phyloP scores from a whole-genome alignment of 2,888 invertebrate genomes.

The Heteromyza rotundicornis region DNA sequence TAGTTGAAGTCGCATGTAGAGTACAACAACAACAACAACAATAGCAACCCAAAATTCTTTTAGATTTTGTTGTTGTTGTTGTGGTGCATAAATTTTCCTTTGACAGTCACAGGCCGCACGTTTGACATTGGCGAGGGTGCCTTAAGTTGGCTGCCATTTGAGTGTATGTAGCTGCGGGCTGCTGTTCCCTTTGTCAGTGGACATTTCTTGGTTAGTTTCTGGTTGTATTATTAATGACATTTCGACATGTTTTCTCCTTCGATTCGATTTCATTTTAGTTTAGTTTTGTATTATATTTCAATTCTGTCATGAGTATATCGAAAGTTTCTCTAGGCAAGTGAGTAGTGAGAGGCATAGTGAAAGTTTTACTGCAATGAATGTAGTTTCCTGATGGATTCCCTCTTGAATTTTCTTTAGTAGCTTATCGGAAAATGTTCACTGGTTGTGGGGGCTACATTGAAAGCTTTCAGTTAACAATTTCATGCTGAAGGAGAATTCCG shows the following conservation, averaged over 20 bases:
- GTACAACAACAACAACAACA: background rate
- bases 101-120: slow-evolving; percentile 46
- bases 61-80: slow-evolving; percentile 18
- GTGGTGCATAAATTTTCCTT: slow-evolving; percentile 48
- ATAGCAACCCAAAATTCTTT: background rate
- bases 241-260: slow-evolving; percentile 43
- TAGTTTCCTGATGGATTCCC: no score
- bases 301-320: no score
- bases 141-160: slow-evolving; percentile 24
- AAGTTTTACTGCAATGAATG: no score
- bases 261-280: background rate
- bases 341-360: no score
- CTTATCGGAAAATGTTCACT: no score
- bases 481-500: no score
- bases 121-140: slow-evolving; percentile 38
- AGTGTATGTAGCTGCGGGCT: slow-evolving; percentile 16
- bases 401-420: no score
- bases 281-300: background rate
- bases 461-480: no score
- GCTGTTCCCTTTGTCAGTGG: slow-evolving; percentile 28
- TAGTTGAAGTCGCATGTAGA: slow-evolving; percentile 48
- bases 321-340: no score
- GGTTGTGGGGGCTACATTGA: no score
- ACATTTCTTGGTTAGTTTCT: slow-evolving; percentile 22
- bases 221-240: slow-evolving; percentile 52